Evolutionary conservation across 2,888 invertebrate genomes (phyloP).

Genomic region (Tipula lateralis): DNA sequence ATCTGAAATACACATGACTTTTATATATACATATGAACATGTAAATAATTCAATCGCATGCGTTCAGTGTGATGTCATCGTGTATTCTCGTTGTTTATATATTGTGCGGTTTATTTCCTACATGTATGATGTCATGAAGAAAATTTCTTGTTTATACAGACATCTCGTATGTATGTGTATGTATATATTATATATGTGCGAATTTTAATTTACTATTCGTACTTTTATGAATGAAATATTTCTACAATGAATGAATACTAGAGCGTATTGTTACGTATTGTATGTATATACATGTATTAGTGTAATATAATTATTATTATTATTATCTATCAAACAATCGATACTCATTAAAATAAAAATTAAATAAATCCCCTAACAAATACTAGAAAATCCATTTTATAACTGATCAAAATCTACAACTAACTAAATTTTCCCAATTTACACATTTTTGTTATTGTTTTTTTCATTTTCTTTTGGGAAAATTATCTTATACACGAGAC

Average conservation of each 20-base stretch:
- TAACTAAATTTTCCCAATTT: background rate
- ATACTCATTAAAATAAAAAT: background rate
- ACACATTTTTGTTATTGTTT: background rate
- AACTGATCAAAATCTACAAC: background rate
- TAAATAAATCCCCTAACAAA: background rate
- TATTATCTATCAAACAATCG: background rate
- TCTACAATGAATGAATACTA: background rate
- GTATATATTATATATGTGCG: too few relatives aligned
- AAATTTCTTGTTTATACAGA: background rate
- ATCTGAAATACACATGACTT: slow-evolving; percentile 7
- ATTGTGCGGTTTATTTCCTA: background rate
- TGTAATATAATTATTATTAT: background rate
- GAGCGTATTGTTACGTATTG: background rate
- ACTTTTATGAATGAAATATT: background rate
- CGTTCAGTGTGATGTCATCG: slow-evolving; percentile 11
- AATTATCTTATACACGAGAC: background rate
- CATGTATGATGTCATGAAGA: background rate
- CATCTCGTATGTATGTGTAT: background rate
- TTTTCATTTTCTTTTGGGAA: background rate
- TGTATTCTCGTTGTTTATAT: background rate
- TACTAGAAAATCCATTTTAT: background rate
- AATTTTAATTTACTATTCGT: background rate
- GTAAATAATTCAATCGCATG: background rate
- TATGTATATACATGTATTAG: background rate
- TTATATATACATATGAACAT: background rate